These are phyloP conservation scores for Candoia aspera DNA, from an alignment of 2,113 vertebrate species.

Conservation along the genomic window DNA sequence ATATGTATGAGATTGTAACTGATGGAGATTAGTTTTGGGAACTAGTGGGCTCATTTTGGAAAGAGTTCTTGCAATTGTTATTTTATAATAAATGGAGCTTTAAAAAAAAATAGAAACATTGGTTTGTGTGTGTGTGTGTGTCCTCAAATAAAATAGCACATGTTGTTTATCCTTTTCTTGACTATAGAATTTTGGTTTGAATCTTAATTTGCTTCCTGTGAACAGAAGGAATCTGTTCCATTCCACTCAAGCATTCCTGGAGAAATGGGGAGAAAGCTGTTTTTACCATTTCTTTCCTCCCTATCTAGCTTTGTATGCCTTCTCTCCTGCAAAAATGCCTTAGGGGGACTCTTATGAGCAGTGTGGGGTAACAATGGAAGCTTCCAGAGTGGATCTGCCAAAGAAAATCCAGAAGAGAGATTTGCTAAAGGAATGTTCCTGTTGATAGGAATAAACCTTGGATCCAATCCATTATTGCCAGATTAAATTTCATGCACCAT, in stretches of 20 bases:
- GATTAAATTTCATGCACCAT: not conserved
- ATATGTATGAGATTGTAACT: not conserved
- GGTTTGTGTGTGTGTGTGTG: not conserved
- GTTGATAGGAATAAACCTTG: not conserved
- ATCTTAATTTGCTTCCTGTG: not conserved
- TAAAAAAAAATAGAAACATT: not conserved
- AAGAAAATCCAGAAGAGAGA: not conserved
- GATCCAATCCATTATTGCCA: constrained; percentile 13
- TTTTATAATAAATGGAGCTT: not conserved
- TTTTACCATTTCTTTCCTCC: not conserved
- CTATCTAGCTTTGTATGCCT: not conserved
- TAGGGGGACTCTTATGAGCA: not conserved
- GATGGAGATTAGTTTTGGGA: not conserved
- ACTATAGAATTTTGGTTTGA: constrained; percentile 25
- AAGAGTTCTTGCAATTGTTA: not conserved
- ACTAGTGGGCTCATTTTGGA: not conserved
- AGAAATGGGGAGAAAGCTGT: not conserved
- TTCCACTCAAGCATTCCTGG: not conserved
- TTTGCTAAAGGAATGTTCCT: not conserved
- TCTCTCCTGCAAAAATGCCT: not conserved
- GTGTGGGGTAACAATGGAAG: not conserved
- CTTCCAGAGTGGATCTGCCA: not conserved
- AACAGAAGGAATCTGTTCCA: not conserved
- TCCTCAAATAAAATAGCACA: not conserved
- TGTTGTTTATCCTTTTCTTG: not conserved